These are phyloP conservation scores for Lumbricus terrestris DNA, from an alignment of 2,888 invertebrate species.

Conservation along the genomic window DNA sequence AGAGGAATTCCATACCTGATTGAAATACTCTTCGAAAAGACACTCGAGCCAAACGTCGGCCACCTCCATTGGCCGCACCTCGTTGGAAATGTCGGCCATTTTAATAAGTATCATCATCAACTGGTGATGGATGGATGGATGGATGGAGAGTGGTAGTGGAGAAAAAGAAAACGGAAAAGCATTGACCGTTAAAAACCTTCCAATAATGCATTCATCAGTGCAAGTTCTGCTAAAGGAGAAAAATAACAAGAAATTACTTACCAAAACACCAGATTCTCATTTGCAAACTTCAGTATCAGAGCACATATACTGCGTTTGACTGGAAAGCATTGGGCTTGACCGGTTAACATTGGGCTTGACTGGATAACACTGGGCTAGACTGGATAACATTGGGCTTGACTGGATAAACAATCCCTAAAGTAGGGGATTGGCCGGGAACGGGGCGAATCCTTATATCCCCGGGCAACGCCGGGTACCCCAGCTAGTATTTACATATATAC, in stretches of 20 bases:
- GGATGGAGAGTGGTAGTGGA: not conserved
- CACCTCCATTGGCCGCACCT: constrained; percentile 78
- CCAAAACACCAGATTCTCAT: not conserved
- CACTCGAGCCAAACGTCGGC: constrained; percentile 81
- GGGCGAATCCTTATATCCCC: too few species aligned
- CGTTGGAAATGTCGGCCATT: constrained; percentile 81
- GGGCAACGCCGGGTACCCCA: too few species aligned
- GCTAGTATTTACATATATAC: too few species aligned
- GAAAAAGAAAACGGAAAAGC: not conserved
- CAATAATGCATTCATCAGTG: not conserved
- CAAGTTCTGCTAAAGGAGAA: not conserved
- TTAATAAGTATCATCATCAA: constrained; percentile 66
- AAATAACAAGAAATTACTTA: not conserved
- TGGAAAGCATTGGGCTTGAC: too few species aligned
- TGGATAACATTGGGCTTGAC: too few species aligned
- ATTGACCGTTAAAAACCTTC: not conserved
- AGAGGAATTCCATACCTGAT: constrained; percentile 46
- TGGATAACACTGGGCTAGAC: too few species aligned
- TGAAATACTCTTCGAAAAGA: constrained; percentile 66
- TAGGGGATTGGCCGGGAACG: too few species aligned
- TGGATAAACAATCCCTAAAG: too few species aligned
- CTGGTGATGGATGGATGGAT: too few species aligned
- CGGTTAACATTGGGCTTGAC: too few species aligned
- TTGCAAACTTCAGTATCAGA: too few species aligned
- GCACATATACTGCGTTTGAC: too few species aligned